phyloP scores from a whole-genome alignment of 2,888 invertebrate species.

The Sipunculus nudus region DNA sequence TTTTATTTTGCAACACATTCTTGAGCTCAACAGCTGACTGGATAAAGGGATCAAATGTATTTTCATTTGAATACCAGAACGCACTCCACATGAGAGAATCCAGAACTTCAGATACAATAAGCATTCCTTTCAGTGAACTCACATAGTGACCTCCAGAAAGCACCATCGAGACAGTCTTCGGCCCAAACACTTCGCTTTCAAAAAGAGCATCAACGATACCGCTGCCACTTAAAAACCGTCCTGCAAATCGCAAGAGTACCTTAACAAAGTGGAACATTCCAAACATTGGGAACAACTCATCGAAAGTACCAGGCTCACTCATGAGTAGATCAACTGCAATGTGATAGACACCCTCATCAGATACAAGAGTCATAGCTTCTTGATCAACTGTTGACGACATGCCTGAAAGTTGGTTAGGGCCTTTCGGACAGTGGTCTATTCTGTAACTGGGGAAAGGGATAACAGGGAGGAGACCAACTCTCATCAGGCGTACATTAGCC shows the following conservation, averaged over 20 bases:
- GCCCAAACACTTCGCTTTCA: constrained; percentile 3
- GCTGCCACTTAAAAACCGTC: not conserved
- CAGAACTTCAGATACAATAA: no score
- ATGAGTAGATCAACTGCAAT: not conserved
- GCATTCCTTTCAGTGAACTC: no score
- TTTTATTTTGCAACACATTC: not conserved
- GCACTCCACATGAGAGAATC: no score
- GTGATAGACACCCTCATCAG: constrained; percentile 4
- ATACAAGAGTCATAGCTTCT: not conserved
- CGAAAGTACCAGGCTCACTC: not conserved
- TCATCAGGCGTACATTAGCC: not conserved
- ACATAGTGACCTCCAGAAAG: not conserved
- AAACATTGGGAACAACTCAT: not conserved
- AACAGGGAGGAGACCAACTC: not conserved
- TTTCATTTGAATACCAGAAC: no score
- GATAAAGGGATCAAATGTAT: no score
- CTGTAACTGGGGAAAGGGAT: constrained; percentile 1
- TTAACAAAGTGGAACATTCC: constrained; percentile 2
- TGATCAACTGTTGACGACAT: not conserved
- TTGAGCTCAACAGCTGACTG: not conserved
- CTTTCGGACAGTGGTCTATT: constrained; percentile 1
- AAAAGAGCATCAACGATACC: not conserved
- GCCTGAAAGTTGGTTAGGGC: not conserved
- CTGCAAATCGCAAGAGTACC: not conserved
- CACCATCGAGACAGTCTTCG: not conserved